phyloP scores from a whole-genome alignment of 1,140 invertebrate genomes.

The Aphis gossypii region DNA sequence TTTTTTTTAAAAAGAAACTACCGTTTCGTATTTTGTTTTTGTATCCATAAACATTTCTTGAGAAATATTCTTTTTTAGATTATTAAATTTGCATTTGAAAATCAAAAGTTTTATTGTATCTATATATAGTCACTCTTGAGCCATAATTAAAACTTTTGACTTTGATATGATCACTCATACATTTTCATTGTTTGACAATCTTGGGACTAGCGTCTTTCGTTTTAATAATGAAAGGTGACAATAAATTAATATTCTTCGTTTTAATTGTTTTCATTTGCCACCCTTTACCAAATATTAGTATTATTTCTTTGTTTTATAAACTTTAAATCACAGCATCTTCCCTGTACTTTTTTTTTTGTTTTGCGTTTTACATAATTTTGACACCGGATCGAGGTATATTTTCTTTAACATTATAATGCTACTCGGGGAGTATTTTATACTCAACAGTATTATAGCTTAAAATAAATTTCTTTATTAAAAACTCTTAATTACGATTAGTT shows the following conservation, averaged over 20 bases:
- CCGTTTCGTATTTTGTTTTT: neutral
- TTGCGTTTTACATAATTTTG: neutral
- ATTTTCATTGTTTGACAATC: neutral
- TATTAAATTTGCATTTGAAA: neutral
- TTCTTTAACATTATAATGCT: neutral
- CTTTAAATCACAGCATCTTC: neutral
- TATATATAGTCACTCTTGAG: too few species aligned
- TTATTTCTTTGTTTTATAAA: neutral
- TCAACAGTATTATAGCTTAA: neutral
- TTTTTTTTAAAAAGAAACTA: neutral
- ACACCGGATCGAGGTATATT: neutral
- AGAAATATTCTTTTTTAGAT: neutral
- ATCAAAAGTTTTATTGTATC: neutral
- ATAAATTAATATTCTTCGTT: neutral
- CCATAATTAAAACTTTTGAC: neutral
- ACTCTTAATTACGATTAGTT: neutral
- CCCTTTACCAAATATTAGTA: neutral
- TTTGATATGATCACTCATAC: neutral
- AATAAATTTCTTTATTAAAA: neutral
- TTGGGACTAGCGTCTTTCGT: neutral
- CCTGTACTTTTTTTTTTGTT: neutral
- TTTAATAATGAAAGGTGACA: neutral
- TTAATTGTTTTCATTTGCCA: neutral
- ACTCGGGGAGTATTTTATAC: neutral
- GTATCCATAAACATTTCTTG: neutral